Evolutionary conservation across 2,888 invertebrate species (phyloP).

Genomic region (Andrena bicolor): DNA sequence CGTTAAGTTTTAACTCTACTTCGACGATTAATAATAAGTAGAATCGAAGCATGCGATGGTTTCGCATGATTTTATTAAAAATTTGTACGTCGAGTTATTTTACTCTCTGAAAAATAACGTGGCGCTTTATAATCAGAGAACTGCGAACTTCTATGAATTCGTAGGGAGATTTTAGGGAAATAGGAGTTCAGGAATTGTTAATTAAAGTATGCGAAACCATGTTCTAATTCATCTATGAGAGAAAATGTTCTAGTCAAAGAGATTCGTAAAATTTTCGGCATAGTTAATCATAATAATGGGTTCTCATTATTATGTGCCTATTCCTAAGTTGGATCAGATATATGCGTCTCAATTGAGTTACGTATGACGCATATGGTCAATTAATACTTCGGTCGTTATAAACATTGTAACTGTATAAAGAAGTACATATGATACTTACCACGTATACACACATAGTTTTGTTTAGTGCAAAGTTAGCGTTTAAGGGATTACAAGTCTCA

Average conservation of each 20-base stretch:
- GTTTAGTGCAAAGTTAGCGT: slow-evolving; percentile 35
- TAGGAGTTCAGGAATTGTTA: neutral
- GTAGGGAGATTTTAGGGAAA: neutral
- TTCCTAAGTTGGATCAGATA: neutral
- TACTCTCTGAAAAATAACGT: no score
- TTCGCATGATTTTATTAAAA: slow-evolving; percentile 22
- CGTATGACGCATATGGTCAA: slow-evolving; percentile 50
- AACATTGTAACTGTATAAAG: slow-evolving; percentile 28
- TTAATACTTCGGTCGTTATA: slow-evolving; percentile 46
- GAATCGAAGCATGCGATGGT: neutral
- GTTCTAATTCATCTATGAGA: neutral
- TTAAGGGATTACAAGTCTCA: slow-evolving; percentile 13
- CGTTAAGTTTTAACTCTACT: slow-evolving; percentile 7
- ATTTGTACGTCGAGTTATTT: neutral
- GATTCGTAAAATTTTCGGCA: neutral
- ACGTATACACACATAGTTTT: slow-evolving; percentile 20
- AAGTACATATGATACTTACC: slow-evolving; percentile 12
- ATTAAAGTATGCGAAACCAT: slow-evolving; percentile 6
- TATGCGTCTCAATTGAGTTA: slow-evolving; percentile 1
- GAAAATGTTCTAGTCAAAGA: neutral
- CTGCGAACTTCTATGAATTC: neutral
- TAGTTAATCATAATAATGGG: neutral
- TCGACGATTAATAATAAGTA: no score
- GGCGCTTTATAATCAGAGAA: no score
- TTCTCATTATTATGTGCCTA: slow-evolving; percentile 4